phyloP scores from a whole-genome alignment of 2,113 vertebrate species.

The Leptosomus discolor region DNA sequence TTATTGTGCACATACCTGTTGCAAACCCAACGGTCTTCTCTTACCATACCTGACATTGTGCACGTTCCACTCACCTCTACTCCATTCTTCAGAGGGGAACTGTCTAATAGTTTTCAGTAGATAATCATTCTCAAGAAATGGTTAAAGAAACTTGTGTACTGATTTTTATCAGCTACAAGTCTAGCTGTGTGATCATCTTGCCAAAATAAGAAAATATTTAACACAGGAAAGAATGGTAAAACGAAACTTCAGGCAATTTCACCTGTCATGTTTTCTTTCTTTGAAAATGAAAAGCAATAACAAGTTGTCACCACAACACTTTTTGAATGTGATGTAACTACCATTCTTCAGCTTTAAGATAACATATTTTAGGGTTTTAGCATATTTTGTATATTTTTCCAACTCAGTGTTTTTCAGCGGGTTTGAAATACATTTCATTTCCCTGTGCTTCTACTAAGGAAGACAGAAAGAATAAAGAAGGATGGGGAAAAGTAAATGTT shows the following conservation, averaged over 20 bases:
- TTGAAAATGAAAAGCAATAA: background rate
- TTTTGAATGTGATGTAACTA: background rate
- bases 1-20: background rate
- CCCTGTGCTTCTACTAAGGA: background rate
- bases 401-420: background rate
- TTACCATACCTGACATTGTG: background rate
- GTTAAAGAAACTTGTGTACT: background rate
- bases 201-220: background rate
- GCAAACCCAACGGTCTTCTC: background rate
- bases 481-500: background rate
- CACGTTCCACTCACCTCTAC: background rate
- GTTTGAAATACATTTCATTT: background rate
- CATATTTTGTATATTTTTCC: background rate
- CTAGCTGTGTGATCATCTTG: too few relatives aligned
- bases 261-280: accelerated
- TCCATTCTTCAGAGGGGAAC: background rate
- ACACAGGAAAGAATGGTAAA: background rate
- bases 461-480: background rate
- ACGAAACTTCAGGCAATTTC: background rate
- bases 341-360: background rate
- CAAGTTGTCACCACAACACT: background rate
- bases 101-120: background rate
- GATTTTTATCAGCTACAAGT: background rate
- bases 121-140: background rate
- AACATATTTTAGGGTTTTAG: background rate